These are phyloP conservation scores for Porites cylindrica DNA, from an alignment of 92 coral and sea anemone species.

Conservation along the genomic window DNA sequence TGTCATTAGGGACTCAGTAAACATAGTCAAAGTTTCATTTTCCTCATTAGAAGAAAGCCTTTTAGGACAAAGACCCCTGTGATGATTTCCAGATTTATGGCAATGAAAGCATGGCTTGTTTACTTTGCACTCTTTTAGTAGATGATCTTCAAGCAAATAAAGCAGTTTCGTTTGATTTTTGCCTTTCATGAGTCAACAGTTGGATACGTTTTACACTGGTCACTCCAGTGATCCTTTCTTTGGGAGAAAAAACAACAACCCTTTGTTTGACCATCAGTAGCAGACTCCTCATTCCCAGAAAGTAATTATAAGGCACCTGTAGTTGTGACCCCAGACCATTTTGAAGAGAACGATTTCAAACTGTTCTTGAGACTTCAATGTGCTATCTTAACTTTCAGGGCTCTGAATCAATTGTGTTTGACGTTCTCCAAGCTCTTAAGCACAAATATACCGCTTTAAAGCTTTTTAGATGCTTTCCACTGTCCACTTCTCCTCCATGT, in stretches of 20 bases:
- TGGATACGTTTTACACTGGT: too few relatives aligned
- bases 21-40: slow-evolving; percentile 16
- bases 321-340: too few relatives aligned
- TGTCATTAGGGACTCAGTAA: slow-evolving; percentile 7
- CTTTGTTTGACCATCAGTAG: too few relatives aligned
- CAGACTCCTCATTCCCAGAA: too few relatives aligned
- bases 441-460: slow-evolving; percentile 41
- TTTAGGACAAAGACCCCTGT: background rate
- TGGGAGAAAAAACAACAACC: too few relatives aligned
- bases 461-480: slow-evolving; percentile 31
- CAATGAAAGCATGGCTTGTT: slow-evolving; percentile 25
- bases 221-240: too few relatives aligned
- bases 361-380: background rate
- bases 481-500: slow-evolving; percentile 21
- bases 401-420: too few relatives aligned
- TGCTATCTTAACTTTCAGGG: too few relatives aligned
- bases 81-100: background rate
- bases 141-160: slow-evolving; percentile 22
- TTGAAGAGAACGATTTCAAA: too few relatives aligned
- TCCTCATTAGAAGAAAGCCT: slow-evolving; percentile 11
- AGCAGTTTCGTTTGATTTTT: too few relatives aligned
- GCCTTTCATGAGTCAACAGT: too few relatives aligned
- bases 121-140: slow-evolving; percentile 28
- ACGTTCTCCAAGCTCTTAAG: slow-evolving; percentile 6
- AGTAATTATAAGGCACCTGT: too few relatives aligned